Conservation (phyloP, 2,113 vertebrate species). For the Narcine bancroftii region DNA sequence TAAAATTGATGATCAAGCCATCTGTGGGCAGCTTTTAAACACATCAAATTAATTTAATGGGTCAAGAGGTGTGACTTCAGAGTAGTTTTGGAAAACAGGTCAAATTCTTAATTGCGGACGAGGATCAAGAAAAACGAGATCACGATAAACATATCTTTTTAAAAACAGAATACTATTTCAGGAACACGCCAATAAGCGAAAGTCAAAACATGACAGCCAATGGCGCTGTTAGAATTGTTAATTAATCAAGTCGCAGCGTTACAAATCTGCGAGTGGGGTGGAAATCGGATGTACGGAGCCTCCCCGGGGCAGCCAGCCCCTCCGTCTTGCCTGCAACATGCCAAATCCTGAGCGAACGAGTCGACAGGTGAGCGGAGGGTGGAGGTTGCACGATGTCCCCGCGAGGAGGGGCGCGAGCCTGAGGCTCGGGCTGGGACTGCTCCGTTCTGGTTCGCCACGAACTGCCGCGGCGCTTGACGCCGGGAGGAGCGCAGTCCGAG, state of each 20-base stretch:
- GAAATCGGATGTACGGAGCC: not conserved
- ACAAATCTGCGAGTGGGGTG: not conserved
- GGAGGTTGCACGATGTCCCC: not conserved
- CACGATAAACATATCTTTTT: not conserved
- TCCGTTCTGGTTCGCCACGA: not conserved
- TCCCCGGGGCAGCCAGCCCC: not conserved
- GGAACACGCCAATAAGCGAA: not conserved
- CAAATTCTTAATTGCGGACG: no score
- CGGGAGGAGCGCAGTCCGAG: not conserved
- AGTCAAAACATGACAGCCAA: not conserved
- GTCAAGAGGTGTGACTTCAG: not conserved
- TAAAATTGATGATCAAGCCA: no score
- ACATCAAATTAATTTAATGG: slow-evolving; percentile 1
- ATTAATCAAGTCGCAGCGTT: not conserved
- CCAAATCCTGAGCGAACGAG: not conserved
- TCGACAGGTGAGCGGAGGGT: not conserved
- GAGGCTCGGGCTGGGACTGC: not conserved
- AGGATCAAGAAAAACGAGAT: not conserved
- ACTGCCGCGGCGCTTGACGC: not conserved
- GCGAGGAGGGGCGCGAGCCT: not conserved
- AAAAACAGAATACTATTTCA: not conserved
- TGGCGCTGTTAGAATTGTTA: not conserved
- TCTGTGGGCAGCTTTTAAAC: not conserved
- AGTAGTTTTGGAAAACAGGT: not conserved
- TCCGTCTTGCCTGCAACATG: not conserved